Base-by-base conservation (phyloP, 2,888 invertebrate species). In the Xestia sexstrigata region DNA sequence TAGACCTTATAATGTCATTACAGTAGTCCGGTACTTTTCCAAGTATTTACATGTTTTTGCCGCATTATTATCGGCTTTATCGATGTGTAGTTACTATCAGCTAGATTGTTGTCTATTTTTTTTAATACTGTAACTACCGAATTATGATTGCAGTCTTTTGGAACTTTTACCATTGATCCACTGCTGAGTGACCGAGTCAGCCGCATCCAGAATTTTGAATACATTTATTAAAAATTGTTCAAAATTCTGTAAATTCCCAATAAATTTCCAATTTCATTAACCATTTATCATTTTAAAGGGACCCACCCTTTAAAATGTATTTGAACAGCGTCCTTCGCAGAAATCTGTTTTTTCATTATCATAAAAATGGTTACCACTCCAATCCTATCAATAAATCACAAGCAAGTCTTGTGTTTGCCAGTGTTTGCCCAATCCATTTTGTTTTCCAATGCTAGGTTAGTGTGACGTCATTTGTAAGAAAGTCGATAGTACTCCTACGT, bases 391-490 rank as follows among this genome's bases (percentile, higher is more conserved):
- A 83, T 81, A 81, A 72, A 72, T 81, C 66, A 68, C 65, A n/a
- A 83, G 63, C 76, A 58, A 67, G 42, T 45, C 42, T 45, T 70
- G 62, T 82, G 72, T 85, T 76, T 67, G 62, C 76, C 39, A 67
- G 62, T 82, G 72, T 85, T 76, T 67, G 62, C 76, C 39, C 65
- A 67, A 76, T 81, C 71, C 69, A 76, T 82, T 75, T 84, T 85
- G 65, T 70, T 76, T 66, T 85, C 49, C 65, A 81, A 82, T 85
- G 78, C 69, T 47, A n/a, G n/a, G 69, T 78, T 74, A 58, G 62
- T 58, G 47, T 88, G 86, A 86, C 88, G 79, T 83, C 86, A 88
- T 75, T 13, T 20, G 39, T 17, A 74, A 76, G 78, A 83, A 88
- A 83, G 78, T 75, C 79, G 58, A 83, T 86, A 67, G 49, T 72